Evolutionary conservation across 2,113 vertebrate genomes (phyloP).

Genomic region (Notechis scutatus): DNA sequence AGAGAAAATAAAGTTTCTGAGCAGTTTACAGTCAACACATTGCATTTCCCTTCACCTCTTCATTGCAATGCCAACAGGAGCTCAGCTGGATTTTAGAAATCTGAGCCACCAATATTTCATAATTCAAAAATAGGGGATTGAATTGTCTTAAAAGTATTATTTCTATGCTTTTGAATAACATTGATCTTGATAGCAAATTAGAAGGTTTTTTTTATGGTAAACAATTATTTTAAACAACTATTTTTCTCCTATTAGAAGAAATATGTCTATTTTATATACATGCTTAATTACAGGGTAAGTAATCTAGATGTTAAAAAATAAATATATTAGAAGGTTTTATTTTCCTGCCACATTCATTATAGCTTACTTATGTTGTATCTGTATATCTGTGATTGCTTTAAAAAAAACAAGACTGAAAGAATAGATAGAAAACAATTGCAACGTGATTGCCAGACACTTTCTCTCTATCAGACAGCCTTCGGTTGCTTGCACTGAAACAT

Average conservation of each 20-base stretch:
- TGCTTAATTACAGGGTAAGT: not conserved
- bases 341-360: not conserved
- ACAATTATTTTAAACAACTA: too few species aligned
- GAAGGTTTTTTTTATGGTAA: not conserved
- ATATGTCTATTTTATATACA: not conserved
- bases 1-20: not conserved
- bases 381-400: not conserved
- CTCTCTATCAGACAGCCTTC: constrained; percentile 31
- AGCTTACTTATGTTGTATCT: not conserved
- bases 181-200: not conserved
- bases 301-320: not conserved
- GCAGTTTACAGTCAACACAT: too few species aligned
- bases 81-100: not conserved
- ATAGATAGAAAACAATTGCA: constrained; percentile 18
- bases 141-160: not conserved
- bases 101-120: not conserved
- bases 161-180: not conserved
- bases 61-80: not conserved
- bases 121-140: not conserved
- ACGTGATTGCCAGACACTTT: not conserved
- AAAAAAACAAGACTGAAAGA: too few species aligned
- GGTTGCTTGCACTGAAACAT: constrained; percentile 47
- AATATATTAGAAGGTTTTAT: not conserved
- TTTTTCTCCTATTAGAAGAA: not conserved
- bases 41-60: not conserved